phyloP scores from a whole-genome alignment of 1,140 invertebrate species.

The Danaus melanippus region DNA sequence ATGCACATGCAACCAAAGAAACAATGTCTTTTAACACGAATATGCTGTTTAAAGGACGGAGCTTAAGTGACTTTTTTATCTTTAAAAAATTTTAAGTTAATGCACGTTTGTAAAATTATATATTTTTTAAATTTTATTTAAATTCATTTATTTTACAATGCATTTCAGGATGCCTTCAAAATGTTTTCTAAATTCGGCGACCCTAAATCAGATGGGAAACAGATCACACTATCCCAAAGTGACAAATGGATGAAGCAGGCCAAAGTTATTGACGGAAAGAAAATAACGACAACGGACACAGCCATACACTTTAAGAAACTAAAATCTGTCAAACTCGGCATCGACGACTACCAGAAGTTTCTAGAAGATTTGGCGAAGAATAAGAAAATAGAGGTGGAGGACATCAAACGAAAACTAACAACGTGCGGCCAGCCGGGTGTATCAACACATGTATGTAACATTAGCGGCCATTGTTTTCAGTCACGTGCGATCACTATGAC shows the following conservation, averaged over 20 bases:
- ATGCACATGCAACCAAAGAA: constrained; percentile 2
- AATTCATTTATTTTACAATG: no score
- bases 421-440: constrained; percentile 82
- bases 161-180: constrained; percentile 70
- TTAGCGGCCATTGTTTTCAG: no score
- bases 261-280: constrained; percentile 89
- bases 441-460: constrained; percentile 49
- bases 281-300: constrained; percentile 90
- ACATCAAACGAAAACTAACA: constrained; percentile 84
- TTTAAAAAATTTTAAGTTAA: no score
- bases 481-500: no score
- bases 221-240: constrained; percentile 88
- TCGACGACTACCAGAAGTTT: constrained; percentile 86
- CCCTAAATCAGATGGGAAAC: constrained; percentile 87
- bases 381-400: constrained; percentile 82
- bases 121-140: constrained; percentile 24
- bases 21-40: background rate
- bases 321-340: constrained; percentile 81
- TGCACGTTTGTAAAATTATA: no score
- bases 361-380: constrained; percentile 85
- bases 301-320: constrained; percentile 92
- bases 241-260: constrained; percentile 98
- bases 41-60: background rate
- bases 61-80: background rate
- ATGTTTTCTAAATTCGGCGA: constrained; percentile 92